Evolutionary conservation across 1,140 invertebrate genomes (phyloP), one percentile per base, ranked within the genome.

Genomic region (Babylonia areolata): DNA sequence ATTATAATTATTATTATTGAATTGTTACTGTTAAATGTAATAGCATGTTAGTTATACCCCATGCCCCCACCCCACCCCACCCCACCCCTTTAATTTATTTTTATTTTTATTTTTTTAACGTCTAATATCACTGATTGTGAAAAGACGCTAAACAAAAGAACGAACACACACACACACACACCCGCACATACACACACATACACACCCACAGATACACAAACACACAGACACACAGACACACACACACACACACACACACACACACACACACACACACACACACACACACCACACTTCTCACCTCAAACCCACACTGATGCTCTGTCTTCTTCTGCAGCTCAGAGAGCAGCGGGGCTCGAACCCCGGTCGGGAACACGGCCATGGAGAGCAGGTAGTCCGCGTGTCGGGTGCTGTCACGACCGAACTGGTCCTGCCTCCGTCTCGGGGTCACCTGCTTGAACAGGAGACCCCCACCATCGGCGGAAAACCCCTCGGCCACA

Each of bases 341-440:
- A 28, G 77, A 78, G 0, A 86, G 58, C 17, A 79, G 77, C 37
- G 85, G 85, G 23, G 85, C 54, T 20, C 85, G 39, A 46, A 86
- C 85, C 15, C 85, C 85, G n/a, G 85, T 86, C 46, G 85, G 85
- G 31, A 79, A 85, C 28, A 86, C 54, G 20, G 85, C 78, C 58
- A 79, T 79, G 79, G 85, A 86, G 35, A 86, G 85, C 31, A 81
- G 46, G 78, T 79, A 85, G 40, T 86, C 85, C 28, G 85, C 77
- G 23, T 77, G 51, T 3, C 77, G 51, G 28, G 85, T 86, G 37
- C 51, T 64, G 51, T 85, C 78, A 28, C 85, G 71, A 1, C 85
- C 85, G 2, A 71, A 86, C 33, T 64, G 77, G 77, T 86, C 85
- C 33, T 40, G 51, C 46, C 77, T n/a, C 23, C 77, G 77, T n/a